Evolutionary conservation across 2,888 invertebrate genomes (phyloP).

Genomic region (Acleris laterana): DNA sequence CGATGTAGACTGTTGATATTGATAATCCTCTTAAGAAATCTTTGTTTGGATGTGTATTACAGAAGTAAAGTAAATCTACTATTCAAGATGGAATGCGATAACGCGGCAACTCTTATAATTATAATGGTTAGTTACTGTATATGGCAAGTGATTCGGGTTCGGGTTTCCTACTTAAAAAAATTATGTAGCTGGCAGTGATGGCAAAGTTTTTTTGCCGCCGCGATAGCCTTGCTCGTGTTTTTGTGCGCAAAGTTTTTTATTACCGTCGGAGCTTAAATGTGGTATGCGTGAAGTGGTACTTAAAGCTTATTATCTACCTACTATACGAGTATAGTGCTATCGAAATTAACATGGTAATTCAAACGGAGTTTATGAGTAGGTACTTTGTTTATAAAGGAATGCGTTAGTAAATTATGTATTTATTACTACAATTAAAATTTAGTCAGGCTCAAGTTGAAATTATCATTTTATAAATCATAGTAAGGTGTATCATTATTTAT

Average conservation of each 20-base stretch:
- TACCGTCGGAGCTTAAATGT: slow-evolving; percentile 43
- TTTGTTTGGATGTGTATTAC: slow-evolving; percentile 15
- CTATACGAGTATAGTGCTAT: too few relatives aligned
- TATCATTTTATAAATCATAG: too few relatives aligned
- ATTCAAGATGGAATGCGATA: slow-evolving; percentile 14
- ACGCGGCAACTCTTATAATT: slow-evolving; percentile 11
- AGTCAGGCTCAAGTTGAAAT: too few relatives aligned
- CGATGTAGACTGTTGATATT: background rate
- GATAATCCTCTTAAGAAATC: slow-evolving; percentile 4
- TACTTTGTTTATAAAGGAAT: background rate
- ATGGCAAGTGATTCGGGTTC: slow-evolving; percentile 18
- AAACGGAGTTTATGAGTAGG: background rate
- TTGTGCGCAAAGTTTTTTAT: slow-evolving; percentile 48
- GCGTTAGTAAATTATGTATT: too few relatives aligned
- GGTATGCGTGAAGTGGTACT: slow-evolving; percentile 46
- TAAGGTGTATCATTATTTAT: too few relatives aligned
- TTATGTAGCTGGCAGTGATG: slow-evolving; percentile 15
- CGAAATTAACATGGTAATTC: slow-evolving; percentile 11
- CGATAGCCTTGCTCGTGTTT: slow-evolving; percentile 54
- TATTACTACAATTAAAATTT: too few relatives aligned
- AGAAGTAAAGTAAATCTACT: slow-evolving; percentile 12
- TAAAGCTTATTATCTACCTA: slow-evolving; percentile 38
- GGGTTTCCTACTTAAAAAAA: slow-evolving; percentile 26
- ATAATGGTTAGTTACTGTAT: slow-evolving; percentile 20
- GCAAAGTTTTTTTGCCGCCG: slow-evolving; percentile 37